Base-by-base conservation (phyloP, 2,113 vertebrate genomes). In the Asarcornis scutulata region DNA sequence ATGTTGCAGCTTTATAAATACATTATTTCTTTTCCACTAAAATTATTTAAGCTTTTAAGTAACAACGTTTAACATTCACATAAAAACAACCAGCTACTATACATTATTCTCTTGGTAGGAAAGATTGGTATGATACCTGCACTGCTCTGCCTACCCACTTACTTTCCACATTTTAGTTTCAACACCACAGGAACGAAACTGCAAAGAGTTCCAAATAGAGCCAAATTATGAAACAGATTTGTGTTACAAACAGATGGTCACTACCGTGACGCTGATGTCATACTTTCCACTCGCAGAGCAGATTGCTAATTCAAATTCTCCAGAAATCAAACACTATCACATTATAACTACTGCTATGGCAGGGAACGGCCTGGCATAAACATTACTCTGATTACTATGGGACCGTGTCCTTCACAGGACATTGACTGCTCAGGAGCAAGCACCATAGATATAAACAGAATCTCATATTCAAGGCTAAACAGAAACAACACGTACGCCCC, bases 241-340 rank as follows among this genome's bases (percentile, higher is more conserved):
- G 34, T 69, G 76, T 68, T 86, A 75, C 50, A 58, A 71, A 59
- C 95, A 96, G 91, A 95, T 92, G 83, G 91, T 38, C 77, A 71
- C 82, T 38, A 48, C 69, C 31, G 31, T 26, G 48, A 75, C 77
- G 82, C 77, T 92, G 83, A 88, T 62, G 69, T 93, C 74, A 79
- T 15, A 22, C 31, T 29, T 84, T 46, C 52, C 55, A 63, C 48
- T 96, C 29, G 56, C 6, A 53, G 62, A 73, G 25, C 3, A 26
- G 63, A 63, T 84, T 22, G 38, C 4, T 23, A 86, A 66, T 32
- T 64, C 53, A 76, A 80, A 55, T 42, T 88, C 77, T 55, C 12
- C 69, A 52, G 68, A 86, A 93, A 77, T 32, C 52, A 68, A 95
- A 68, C 1, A 0, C 9, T 20, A 27, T 7, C 44, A 73, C 40